Conservation (phyloP, 2,888 invertebrate genomes). For the Melolontha melolontha region DNA sequence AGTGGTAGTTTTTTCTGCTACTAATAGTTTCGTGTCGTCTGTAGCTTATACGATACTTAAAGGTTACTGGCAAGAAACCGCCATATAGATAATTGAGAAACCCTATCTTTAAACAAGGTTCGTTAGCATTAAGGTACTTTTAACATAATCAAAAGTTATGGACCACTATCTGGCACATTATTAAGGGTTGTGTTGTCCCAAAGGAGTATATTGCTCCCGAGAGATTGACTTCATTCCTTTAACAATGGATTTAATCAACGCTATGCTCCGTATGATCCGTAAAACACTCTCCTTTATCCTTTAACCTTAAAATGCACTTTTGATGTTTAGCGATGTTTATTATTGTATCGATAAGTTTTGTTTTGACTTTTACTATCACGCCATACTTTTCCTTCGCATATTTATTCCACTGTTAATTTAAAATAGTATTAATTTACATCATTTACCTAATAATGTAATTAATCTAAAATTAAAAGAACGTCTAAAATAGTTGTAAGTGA, state of each 20-base stretch:
- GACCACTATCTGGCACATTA: conserved; percentile 41
- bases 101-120: conserved; percentile 47
- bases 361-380: neutral
- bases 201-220: conserved; percentile 38
- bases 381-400: neutral
- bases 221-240: conserved; percentile 42
- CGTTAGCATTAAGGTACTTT: conserved; percentile 48
- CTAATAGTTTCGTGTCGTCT: conserved; percentile 6
- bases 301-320: conserved; percentile 43
- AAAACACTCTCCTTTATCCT: conserved; percentile 37
- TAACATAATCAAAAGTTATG: conserved; percentile 53
- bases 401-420: neutral
- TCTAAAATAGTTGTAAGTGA: no score
- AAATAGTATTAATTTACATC: no score
- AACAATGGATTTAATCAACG: conserved; percentile 46
- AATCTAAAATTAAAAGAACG: no score
- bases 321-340: conserved; percentile 34
- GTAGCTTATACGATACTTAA: conserved; percentile 33
- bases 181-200: conserved; percentile 44
- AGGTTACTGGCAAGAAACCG: conserved; percentile 32
- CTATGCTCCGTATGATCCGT: conserved; percentile 39
- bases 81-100: conserved; percentile 44
- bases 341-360: neutral
- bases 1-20: conserved; percentile 3
- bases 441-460: no score